Evolutionary conservation across 2,113 vertebrate species (phyloP).

Genomic region (Melospiza georgiana): DNA sequence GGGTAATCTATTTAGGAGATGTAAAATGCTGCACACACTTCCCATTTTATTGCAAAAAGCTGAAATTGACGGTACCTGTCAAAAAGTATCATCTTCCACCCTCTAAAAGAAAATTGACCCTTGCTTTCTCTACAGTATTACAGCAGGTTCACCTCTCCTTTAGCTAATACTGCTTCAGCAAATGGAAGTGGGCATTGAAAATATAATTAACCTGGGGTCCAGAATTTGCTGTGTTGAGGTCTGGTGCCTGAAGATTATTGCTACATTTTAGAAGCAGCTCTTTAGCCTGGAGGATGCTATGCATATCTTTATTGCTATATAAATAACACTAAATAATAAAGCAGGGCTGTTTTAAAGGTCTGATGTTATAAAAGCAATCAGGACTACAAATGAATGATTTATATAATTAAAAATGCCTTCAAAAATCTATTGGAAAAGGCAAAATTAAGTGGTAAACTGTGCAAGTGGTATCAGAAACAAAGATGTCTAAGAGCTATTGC

Average conservation of each 20-base stretch:
- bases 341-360: not conserved
- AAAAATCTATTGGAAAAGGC: not conserved
- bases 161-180: slow-evolving; percentile 1
- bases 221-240: not conserved
- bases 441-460: not conserved
- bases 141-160: not conserved
- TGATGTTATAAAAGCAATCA: not conserved
- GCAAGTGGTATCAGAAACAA: not conserved
- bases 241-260: not conserved
- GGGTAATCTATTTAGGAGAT: slow-evolving; percentile 29
- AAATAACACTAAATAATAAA: not conserved
- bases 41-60: slow-evolving; percentile 37
- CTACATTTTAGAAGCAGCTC: not conserved
- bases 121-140: not conserved
- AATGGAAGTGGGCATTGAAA: not conserved
- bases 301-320: not conserved
- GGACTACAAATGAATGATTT: not conserved
- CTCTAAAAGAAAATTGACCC: slow-evolving; percentile 35
- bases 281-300: not conserved
- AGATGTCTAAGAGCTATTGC: not conserved
- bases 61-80: slow-evolving; percentile 28
- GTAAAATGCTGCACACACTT: slow-evolving; percentile 32
- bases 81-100: slow-evolving; percentile 21
- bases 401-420: not conserved
- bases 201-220: not conserved